Evolutionary conservation across 1,140 invertebrate species (phyloP).

Genomic region (Apocrypta bakeri): DNA sequence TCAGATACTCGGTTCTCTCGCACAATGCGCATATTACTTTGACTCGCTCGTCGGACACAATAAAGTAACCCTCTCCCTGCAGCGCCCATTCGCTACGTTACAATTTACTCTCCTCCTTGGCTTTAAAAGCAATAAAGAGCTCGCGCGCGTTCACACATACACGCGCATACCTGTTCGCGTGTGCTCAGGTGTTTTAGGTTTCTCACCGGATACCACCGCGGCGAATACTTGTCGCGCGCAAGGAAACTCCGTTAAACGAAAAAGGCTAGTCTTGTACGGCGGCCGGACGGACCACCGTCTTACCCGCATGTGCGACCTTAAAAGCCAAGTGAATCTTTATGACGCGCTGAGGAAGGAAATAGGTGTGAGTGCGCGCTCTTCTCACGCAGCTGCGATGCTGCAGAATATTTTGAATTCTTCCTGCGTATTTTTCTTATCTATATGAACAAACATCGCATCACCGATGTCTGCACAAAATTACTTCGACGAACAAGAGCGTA

Average conservation of each 20-base stretch:
- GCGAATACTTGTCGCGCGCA: neutral
- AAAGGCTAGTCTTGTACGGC: slow-evolving; percentile 33
- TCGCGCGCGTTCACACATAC: no score
- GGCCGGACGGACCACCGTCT: neutral
- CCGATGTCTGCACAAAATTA: no score
- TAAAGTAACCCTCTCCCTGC: no score
- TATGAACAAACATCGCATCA: no score
- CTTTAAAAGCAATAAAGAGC: neutral
- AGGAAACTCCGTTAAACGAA: slow-evolving; percentile 14
- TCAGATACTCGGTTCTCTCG: neutral
- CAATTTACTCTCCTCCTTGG: neutral
- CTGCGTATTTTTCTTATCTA: no score
- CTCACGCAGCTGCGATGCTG: neutral
- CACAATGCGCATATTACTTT: neutral
- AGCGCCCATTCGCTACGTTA: neutral
- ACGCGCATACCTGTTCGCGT: slow-evolving; percentile 1
- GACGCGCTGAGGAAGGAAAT: neutral
- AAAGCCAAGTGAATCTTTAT: neutral
- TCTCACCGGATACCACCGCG: slow-evolving; percentile 55
- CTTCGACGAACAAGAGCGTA: no score
- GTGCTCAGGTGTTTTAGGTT: neutral
- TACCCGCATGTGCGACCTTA: slow-evolving; percentile 3
- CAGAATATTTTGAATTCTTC: no score
- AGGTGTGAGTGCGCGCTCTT: neutral
- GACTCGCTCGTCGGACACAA: neutral